Evolutionary conservation across 2,888 invertebrate species (phyloP).

Genomic region (Pecten maximus): DNA sequence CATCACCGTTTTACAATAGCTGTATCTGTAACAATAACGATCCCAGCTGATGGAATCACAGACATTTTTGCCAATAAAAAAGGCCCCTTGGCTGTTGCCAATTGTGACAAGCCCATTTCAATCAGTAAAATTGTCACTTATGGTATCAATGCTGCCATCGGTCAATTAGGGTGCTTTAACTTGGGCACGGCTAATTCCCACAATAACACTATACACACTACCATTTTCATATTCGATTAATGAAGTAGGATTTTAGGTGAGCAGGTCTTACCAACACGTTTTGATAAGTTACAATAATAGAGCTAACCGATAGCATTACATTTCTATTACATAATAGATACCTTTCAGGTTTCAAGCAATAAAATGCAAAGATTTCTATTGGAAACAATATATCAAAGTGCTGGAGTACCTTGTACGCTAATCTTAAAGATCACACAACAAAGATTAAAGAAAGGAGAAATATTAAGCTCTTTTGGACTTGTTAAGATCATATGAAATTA

Average conservation of each 20-base stretch:
- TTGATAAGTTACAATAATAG: neutral
- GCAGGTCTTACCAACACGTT: neutral
- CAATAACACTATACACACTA: neutral
- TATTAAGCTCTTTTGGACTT: neutral
- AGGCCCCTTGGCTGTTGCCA: neutral
- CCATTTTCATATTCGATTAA: neutral
- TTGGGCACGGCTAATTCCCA: neutral
- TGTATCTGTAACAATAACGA: neutral
- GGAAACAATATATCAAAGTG: neutral
- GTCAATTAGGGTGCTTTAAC: neutral
- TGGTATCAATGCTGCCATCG: neutral
- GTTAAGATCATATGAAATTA: neutral
- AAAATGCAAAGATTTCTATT: neutral
- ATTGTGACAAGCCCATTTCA: conserved; percentile 6
- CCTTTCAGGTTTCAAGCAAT: conserved; percentile 4
- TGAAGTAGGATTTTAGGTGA: neutral
- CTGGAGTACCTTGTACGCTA: neutral
- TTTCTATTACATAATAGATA: neutral
- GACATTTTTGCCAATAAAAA: neutral
- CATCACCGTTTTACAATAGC: neutral
- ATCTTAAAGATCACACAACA: neutral
- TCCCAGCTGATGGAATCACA: neutral
- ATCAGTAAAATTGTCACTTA: conserved; percentile 11
- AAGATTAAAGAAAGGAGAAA: neutral
- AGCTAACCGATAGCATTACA: too few species aligned